These are phyloP conservation scores for Hippocampus zosterae DNA, from an alignment of 2,113 vertebrate species.

Conservation along the genomic window DNA sequence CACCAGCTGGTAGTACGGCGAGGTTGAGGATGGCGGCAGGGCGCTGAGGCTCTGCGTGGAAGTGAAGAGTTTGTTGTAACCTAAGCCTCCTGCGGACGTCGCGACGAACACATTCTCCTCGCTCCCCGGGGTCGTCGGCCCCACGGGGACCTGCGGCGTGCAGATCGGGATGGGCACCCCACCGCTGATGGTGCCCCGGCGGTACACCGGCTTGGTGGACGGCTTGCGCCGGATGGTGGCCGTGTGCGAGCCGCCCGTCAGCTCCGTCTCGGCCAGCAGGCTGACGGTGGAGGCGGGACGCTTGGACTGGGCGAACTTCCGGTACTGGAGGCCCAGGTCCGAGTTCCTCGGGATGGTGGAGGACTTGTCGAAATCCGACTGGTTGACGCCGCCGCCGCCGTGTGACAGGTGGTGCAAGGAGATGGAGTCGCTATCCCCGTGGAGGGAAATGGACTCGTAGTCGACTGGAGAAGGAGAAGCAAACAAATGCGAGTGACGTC, in stretches of 20 bases:
- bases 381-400: slow-evolving; percentile 39
- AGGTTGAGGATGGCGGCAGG: slow-evolving; percentile 44
- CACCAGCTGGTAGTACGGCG: slow-evolving; percentile 73
- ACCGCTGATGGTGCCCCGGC: slow-evolving; percentile 75
- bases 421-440: slow-evolving; percentile 60
- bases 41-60: slow-evolving; percentile 77
- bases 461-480: slow-evolving; percentile 49
- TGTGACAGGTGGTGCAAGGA: slow-evolving; percentile 70
- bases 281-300: slow-evolving; percentile 77
- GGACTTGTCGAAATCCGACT: slow-evolving; percentile 77
- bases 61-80: slow-evolving; percentile 61
- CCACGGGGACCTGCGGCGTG: slow-evolving; percentile 73
- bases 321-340: slow-evolving; percentile 73
- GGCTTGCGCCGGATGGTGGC: slow-evolving; percentile 81
- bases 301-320: slow-evolving; percentile 73
- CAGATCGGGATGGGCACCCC: slow-evolving; percentile 78
- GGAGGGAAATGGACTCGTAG: slow-evolving; percentile 78
- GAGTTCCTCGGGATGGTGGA: slow-evolving; percentile 80
- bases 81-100: slow-evolving; percentile 46
- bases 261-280: slow-evolving; percentile 68
- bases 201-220: slow-evolving; percentile 72
- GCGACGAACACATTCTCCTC: slow-evolving; percentile 43
- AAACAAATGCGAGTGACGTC: background rate
- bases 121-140: slow-evolving; percentile 24
- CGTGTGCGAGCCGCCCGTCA: slow-evolving; percentile 57